A percentile compares a stretch with the other conserved stretches of the same genome.
These are phyloP conservation scores for Drosophila mercatorum DNA, from an alignment of 2,888 invertebrate species.

Conservation along the genomic window DNA sequence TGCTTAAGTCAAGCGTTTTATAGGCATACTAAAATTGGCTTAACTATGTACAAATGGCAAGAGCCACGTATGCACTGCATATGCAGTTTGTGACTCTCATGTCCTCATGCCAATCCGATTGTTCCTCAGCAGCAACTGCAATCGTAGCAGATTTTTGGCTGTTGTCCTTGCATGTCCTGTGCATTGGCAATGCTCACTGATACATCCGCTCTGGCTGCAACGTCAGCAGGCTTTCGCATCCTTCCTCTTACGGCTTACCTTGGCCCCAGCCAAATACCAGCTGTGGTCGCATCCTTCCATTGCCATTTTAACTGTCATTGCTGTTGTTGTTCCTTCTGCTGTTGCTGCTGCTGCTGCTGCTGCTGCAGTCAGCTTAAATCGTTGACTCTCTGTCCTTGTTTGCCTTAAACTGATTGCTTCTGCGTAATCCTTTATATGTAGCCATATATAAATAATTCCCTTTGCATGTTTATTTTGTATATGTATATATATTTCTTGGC, in stretches of 20 bases:
- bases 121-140: conserved; percentile 9
- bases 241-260: conserved; percentile 48
- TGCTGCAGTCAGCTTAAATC: background rate
- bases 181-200: conserved; percentile 19
- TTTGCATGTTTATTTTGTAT: conserved; percentile 6
- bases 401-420: conserved; percentile 22
- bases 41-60: conserved; percentile 22
- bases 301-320: conserved; percentile 27
- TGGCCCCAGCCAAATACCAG: conserved; percentile 26
- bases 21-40: conserved; percentile 52
- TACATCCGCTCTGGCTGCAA: conserved; percentile 41
- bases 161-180: conserved; percentile 31
- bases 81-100: conserved; percentile 7
- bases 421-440: conserved; percentile 25
- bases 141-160: conserved; percentile 24
- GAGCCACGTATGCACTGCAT: conserved; percentile 9
- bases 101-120: conserved; percentile 30
- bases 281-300: conserved; percentile 28
- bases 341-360: background rate
- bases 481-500: background rate
- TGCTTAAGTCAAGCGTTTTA: conserved; percentile 53
- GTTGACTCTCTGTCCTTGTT: background rate
- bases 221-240: conserved; percentile 37
- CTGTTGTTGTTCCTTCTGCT: background rate
- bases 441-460: conserved; percentile 3